These are phyloP conservation scores for Trigoniulus corallinus DNA, from an alignment of 1,140 invertebrate species.

Conservation along the genomic window DNA sequence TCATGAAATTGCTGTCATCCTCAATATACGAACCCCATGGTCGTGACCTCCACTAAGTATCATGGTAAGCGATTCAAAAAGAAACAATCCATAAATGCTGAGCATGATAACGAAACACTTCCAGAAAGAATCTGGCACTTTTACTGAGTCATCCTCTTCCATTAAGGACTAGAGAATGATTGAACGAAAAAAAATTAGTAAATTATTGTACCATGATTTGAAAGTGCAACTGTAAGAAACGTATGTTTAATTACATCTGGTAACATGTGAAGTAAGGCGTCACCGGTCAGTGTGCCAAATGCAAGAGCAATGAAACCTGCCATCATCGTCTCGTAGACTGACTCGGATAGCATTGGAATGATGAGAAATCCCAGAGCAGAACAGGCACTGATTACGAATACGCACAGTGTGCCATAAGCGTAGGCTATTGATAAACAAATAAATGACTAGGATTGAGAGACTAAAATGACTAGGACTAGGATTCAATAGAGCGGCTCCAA, in stretches of 20 bases:
- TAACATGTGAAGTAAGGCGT: conserved; percentile 30
- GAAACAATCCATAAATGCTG: conserved; percentile 21
- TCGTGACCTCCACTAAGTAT: conserved; percentile 19
- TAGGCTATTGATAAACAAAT: conserved; percentile 18
- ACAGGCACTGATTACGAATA: conserved; percentile 22
- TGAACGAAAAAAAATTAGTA: too few relatives aligned
- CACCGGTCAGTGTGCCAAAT: conserved; percentile 27
- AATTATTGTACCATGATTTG: background rate
- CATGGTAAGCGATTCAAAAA: conserved; percentile 28
- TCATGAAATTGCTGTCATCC: too few relatives aligned
- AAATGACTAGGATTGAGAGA: background rate
- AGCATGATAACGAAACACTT: conserved; percentile 18
- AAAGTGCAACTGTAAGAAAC: background rate
- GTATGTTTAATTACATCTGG: conserved; percentile 17
- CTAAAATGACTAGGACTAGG: background rate
- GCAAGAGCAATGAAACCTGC: conserved; percentile 27
- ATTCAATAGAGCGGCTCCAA: background rate
- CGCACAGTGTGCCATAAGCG: conserved; percentile 21
- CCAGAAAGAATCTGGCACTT: conserved; percentile 15
- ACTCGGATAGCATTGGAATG: conserved; percentile 15
- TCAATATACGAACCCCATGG: too few relatives aligned
- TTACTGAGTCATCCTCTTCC: background rate
- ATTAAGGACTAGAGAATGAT: background rate
- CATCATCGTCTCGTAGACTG: conserved; percentile 20
- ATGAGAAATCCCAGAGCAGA: conserved; percentile 20